phyloP scores from a whole-genome alignment of 2,888 invertebrate genomes.

The Syrista parreyssii region DNA sequence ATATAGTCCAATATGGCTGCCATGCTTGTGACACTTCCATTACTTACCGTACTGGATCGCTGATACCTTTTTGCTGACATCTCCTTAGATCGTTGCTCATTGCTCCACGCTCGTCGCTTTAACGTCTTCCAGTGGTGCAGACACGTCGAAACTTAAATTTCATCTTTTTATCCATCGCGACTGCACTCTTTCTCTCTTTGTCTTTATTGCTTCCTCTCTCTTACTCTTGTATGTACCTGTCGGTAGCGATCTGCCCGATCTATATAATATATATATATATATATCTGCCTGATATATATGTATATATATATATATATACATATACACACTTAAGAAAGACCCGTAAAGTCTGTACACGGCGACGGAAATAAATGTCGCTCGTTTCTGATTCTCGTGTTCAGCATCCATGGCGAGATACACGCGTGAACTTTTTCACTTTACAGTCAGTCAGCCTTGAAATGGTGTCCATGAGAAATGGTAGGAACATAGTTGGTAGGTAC shows the following conservation, averaged over 20 bases:
- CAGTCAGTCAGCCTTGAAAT: conserved; percentile 56
- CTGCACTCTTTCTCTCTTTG: not conserved
- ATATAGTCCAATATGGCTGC: not conserved
- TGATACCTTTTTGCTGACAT: not conserved
- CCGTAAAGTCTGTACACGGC: conserved; percentile 19
- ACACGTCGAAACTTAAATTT: not conserved
- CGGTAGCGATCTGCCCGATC: not conserved
- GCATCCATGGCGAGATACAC: conserved; percentile 8
- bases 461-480: conserved; percentile 43
- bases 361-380: conserved; percentile 39
- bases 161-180: not conserved
- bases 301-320: not conserved
- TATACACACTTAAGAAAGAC: not conserved
- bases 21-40: conserved; percentile 45
- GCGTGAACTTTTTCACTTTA: conserved; percentile 56
- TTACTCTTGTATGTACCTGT: not conserved
- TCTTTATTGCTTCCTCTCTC: not conserved
- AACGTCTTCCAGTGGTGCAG: not conserved
- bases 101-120: not conserved
- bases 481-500: no score
- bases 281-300: not conserved
- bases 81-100: not conserved
- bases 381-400: conserved; percentile 12
- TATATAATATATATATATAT: not conserved
- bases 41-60: conserved; percentile 31